Evolutionary conservation across 1,140 invertebrate species (phyloP).

Genomic region (Heliothis virescens): DNA sequence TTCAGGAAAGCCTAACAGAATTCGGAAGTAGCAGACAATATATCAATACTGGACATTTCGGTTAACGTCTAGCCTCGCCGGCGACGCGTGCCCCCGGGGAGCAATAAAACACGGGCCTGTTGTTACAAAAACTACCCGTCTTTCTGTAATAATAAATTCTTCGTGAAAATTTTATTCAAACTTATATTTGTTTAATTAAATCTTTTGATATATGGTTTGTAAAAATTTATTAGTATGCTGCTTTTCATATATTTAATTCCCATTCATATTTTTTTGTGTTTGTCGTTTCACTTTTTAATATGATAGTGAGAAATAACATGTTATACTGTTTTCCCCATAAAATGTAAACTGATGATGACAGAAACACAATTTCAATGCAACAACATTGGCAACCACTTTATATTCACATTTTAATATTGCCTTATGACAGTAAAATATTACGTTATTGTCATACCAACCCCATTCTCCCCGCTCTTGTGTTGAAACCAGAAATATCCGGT

Average conservation of each 20-base stretch:
- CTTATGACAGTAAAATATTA: constrained; percentile 8
- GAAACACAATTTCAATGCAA: not conserved
- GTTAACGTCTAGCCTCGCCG: constrained; percentile 20
- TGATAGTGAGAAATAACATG: not conserved
- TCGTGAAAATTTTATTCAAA: not conserved
- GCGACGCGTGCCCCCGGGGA: constrained; percentile 5
- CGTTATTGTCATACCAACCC: not conserved
- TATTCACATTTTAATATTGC: constrained; percentile 9
- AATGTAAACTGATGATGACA: not conserved
- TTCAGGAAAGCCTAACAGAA: not conserved
- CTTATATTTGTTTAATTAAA: not conserved
- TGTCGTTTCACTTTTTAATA: not conserved
- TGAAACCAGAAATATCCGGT: constrained; percentile 35
- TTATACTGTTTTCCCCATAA: not conserved
- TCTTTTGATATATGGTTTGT: not conserved
- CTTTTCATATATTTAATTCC: too few species aligned
- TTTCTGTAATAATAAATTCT: constrained; percentile 9
- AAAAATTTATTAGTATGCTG: too few species aligned
- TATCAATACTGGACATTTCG: constrained; percentile 44
- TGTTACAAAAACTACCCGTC: constrained; percentile 8
- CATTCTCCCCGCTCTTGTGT: not conserved
- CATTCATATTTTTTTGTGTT: not conserved
- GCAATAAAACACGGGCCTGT: not conserved
- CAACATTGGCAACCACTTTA: not conserved
- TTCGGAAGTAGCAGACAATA: constrained; percentile 38